Base-by-base conservation (phyloP, 2,113 vertebrate species). In the Anas platyrhynchos region DNA sequence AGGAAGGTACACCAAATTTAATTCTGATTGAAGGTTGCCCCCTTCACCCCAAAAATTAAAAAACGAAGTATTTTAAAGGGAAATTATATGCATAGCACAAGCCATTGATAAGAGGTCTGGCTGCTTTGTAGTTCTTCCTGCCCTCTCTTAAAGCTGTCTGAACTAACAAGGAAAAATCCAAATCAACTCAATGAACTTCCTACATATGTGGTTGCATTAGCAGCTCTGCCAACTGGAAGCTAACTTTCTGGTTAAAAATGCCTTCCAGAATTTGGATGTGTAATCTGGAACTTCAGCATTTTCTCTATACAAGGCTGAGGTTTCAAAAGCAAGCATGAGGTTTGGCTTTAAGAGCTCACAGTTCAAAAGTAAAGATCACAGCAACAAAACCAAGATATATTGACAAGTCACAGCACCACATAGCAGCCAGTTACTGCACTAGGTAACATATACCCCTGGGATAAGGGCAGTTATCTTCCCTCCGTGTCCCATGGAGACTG, bases 371-470 rank as follows among this genome's bases (percentile, higher is more conserved):
- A 50, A 75, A 88, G 79, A 75, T 58, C 87, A 94, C 87, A 91
- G 84, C 84, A 92, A 87, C 93, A 85, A 91, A 93, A 79, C 74
- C 50, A 94, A 97, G 94, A 93, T 68, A 91, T 62, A 59, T 68
- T 65, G 92, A 68, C 88, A 94, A 95, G 95, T 96, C 95, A 79
- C 43, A 84, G 83, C 7, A 3, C 48, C 0, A 14, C 58, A 16
- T 2, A 15, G 67, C 89, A 87, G 84, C 59, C 16, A 46, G 44
- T 17, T 67, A 4, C 38, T 83, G 62, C 15, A 2, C 61, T 44
- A 73, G 83, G 91, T 88, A 94, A 92, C 62, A 46, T 8, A 92
- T 23, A 87, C 88, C 66, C 18, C 0, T 16, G 71, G 80, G 86
- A 94, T 0, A 0, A 84, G 36, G 61, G 58, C 58, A 84, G 61